These are phyloP conservation scores for Temnothorax curvispinosus DNA, from an alignment of 1,140 invertebrate genomes.

Conservation along the genomic window DNA sequence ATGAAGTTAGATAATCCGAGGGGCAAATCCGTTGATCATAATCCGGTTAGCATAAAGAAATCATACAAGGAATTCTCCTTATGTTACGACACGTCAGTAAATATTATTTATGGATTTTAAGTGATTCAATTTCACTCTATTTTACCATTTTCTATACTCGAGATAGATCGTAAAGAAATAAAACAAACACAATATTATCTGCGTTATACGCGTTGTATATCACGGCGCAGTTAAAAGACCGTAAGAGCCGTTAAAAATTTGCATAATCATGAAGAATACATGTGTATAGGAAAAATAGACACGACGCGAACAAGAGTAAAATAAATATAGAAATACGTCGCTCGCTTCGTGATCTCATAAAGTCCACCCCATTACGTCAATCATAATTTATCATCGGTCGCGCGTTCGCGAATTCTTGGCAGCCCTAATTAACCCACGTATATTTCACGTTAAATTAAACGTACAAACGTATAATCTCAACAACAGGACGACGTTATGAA, in stretches of 20 bases:
- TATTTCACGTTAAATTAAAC: constrained; percentile 1
- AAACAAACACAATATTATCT: background rate
- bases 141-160: background rate
- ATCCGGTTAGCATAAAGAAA: background rate
- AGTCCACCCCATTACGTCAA: background rate
- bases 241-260: background rate
- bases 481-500: background rate
- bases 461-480: background rate
- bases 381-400: constrained; percentile 25
- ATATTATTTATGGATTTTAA: background rate
- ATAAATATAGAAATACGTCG: background rate
- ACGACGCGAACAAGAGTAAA: background rate
- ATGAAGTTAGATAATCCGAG: background rate
- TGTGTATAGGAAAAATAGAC: background rate
- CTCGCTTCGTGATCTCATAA: constrained; percentile 2
- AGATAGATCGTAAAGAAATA: background rate
- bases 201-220: background rate
- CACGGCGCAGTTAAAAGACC: background rate
- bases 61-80: background rate
- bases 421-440: background rate
- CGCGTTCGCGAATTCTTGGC: background rate
- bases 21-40: background rate
- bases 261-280: background rate
- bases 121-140: background rate
- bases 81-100: background rate